Evolutionary conservation across 2,113 vertebrate genomes (phyloP), one percentile per base, ranked within the genome.

Genomic region (Galbula dea): DNA sequence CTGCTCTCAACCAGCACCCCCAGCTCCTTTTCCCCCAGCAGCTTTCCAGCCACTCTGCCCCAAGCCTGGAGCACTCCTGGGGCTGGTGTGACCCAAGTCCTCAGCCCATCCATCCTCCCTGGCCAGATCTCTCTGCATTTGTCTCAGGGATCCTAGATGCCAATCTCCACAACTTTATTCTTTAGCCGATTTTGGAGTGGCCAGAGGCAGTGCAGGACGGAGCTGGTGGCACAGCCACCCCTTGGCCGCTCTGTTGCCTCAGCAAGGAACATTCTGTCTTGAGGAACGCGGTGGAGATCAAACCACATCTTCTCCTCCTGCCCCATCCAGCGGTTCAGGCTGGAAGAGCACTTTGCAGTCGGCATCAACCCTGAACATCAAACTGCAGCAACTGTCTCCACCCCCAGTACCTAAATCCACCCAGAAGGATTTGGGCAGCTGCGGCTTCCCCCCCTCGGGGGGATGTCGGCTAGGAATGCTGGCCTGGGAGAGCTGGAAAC

Each of bases 281-380:
- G 34, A 19, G 11, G 26, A 46, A 59, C 0, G 15, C 3, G 7
- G n/a, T 1, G 1, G 55, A 7, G 43, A 29, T 46, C 46, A 3
- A 74, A 27, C 30, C 73, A 15, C 16, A 12, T 34, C 84, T 78
- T 78, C 15, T 78, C 87, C 93, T 95, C 30, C 81, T 52, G 81
- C 94, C 32, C 93, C 96, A 89, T 75, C 94, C 93, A 85, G 94
- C 10, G 94, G 94, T 15, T 55, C 39, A 26, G 24, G 10, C 19
- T 76, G 89, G 91, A 85, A 91, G 21, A 65, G 13, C 87, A 80
- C 36, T 15, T 48, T 6, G 36, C 39, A 15, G 18, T 6, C 2
- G 0, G 11, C 19, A 79, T 18, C 52, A 62, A 16, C 49, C 11
- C 9, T 0, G 30, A 23, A 6, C 4, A 3, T 10, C 20, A 29